Evolutionary conservation across 2,888 invertebrate species (phyloP).

Genomic region (Eilema sororculum): DNA sequence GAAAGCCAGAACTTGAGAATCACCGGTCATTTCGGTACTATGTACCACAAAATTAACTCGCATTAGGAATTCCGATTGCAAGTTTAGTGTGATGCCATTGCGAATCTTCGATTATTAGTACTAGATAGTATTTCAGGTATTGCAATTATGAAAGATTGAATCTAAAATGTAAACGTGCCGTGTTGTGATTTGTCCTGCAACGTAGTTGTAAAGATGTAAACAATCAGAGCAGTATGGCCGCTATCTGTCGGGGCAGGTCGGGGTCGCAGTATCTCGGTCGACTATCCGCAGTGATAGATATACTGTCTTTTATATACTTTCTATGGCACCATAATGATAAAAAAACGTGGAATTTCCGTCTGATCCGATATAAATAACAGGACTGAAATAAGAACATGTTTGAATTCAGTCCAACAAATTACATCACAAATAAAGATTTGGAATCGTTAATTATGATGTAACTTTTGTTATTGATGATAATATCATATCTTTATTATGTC

Average conservation of each 20-base stretch:
- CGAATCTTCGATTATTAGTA: not conserved
- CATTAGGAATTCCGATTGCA: not conserved
- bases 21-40: no score
- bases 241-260: conserved; percentile 62
- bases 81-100: not conserved
- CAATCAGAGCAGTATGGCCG: conserved; percentile 46
- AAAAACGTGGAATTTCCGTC: not conserved
- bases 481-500: no score
- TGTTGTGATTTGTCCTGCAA: conserved; percentile 47
- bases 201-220: conserved; percentile 50
- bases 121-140: not conserved
- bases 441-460: no score
- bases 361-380: not conserved
- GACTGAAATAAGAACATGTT: no score
- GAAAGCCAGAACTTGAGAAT: no score
- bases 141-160: not conserved
- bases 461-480: no score
- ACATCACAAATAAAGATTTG: no score
- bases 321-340: conserved; percentile 26
- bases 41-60: not conserved
- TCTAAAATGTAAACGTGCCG: conserved; percentile 16
- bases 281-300: conserved; percentile 37
- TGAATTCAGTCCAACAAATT: no score
- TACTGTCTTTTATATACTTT: conserved; percentile 47
- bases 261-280: conserved; percentile 64